Evolutionary conservation across 2,888 invertebrate species (phyloP), one percentile per base, ranked within the genome.

Genomic region (Hyposoter dolosus): DNA sequence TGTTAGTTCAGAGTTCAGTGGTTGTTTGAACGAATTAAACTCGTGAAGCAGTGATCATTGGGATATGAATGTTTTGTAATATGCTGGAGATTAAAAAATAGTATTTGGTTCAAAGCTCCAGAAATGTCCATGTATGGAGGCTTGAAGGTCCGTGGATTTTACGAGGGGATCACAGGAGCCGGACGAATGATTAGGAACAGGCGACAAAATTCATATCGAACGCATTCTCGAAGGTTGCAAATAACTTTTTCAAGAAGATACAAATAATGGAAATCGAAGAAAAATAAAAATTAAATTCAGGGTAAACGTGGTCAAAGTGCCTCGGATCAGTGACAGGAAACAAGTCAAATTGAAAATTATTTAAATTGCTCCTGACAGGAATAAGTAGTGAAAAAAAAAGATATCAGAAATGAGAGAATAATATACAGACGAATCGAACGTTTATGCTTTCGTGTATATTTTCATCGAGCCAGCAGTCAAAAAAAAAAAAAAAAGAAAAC

Each of bases 211-310:
- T 50, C 68, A 43, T 47, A 63, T 77, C 75, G 76, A 83, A 83
- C 83, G 83, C 85, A 85, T 83, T 80, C 85, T 72, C 85, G 74
- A 82, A 79, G 71, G 79, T 85, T 82, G 79, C 83, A 75, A 23
- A 74, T 74, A 53, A 10, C 47, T 78, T 72, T 23, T 19, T 69
- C 28, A n/a, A 60, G 10, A 15, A 45, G 23, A 82, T 60, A n/a
- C 5, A n/a, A 23, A 43, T 15, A 45, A 66, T 10, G 40, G 68
- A 69, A 45, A 15, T 69, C 10, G 28, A 75, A 7, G 35, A 35
- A 28, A 69, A 56, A 76, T 47, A 5, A 28, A 12, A 15, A 45
- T 35, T n/a, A 45, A 69, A 45, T 6, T 43, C 23, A 56, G 23
- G 1, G 43, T 28, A 19, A 68, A 60, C 72, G 53, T 66, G 53